Conservation (phyloP, 1,140 invertebrate genomes). For the Zaprionus tsacasi region DNA sequence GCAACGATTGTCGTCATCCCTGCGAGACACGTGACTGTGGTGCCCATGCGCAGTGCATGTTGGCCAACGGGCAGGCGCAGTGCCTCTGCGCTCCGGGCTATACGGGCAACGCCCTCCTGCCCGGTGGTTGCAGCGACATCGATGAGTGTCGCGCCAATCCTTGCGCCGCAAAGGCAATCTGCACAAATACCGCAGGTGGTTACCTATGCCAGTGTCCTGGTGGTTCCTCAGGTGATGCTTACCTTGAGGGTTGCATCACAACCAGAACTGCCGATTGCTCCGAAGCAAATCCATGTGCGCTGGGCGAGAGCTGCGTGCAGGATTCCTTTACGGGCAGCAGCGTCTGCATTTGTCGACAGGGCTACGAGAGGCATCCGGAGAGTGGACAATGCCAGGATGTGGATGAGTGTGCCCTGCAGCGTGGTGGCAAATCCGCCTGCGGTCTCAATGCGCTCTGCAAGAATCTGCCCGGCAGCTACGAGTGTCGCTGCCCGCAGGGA, state of each 20-base stretch:
- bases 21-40: slow-evolving; percentile 94
- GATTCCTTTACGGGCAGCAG: slow-evolving; percentile 89
- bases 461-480: slow-evolving; percentile 96
- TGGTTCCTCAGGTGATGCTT: slow-evolving; percentile 89
- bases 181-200: slow-evolving; percentile 93
- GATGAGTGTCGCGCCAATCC: slow-evolving; percentile 92
- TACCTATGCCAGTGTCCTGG: slow-evolving; percentile 95
- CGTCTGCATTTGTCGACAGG: slow-evolving; percentile 94
- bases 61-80: slow-evolving; percentile 92
- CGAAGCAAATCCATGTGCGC: slow-evolving; percentile 90
- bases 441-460: slow-evolving; percentile 95
- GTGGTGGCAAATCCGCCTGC: slow-evolving; percentile 90
- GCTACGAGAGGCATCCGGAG: slow-evolving; percentile 90
- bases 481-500: slow-evolving; percentile 94
- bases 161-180: slow-evolving; percentile 92
- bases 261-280: slow-evolving; percentile 89
- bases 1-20: slow-evolving; percentile 96
- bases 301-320: slow-evolving; percentile 92
- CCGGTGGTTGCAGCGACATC: slow-evolving; percentile 93
- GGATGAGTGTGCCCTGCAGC: slow-evolving; percentile 92
- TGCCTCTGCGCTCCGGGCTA: slow-evolving; percentile 93
- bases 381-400: slow-evolving; percentile 92
- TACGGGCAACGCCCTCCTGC: slow-evolving; percentile 88
- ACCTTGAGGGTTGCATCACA: slow-evolving; percentile 89
- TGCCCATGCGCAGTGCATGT: slow-evolving; percentile 94